Evolutionary conservation across 2,113 vertebrate species (phyloP).

Genomic region (Bubo blakistoni): DNA sequence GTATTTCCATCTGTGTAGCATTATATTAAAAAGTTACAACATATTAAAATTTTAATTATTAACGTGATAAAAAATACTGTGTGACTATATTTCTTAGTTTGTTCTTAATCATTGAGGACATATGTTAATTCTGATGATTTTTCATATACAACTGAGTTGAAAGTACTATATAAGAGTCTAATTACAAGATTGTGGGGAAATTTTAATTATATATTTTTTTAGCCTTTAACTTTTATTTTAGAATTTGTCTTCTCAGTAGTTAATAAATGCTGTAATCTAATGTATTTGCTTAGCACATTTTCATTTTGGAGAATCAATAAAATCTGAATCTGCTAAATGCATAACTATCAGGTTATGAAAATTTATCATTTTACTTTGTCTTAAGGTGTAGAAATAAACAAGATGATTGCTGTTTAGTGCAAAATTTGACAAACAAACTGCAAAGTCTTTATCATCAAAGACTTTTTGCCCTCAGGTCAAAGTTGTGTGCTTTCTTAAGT

Average conservation of each 20-base stretch:
- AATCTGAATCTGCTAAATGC: not conserved
- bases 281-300: not conserved
- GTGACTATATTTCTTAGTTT: not conserved
- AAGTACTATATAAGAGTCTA: not conserved
- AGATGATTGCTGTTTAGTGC: not conserved
- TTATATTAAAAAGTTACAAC: not conserved
- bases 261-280: not conserved
- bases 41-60: not conserved
- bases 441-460: not conserved
- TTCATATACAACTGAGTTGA: not conserved
- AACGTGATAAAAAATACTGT: not conserved
- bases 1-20: not conserved
- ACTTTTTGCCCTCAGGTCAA: conserved; percentile 37
- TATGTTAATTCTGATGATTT: not conserved
- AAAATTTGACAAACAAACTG: not conserved
- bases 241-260: not conserved
- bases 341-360: not conserved
- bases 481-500: conserved; percentile 54
- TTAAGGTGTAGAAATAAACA: not conserved
- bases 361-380: not conserved
- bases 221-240: not conserved
- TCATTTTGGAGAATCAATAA: not conserved
- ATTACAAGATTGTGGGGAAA: not conserved
- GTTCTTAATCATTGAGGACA: not conserved
- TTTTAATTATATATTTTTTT: not conserved